Base-by-base conservation (phyloP, 2,888 invertebrate species). In the Agrochola litura region DNA sequence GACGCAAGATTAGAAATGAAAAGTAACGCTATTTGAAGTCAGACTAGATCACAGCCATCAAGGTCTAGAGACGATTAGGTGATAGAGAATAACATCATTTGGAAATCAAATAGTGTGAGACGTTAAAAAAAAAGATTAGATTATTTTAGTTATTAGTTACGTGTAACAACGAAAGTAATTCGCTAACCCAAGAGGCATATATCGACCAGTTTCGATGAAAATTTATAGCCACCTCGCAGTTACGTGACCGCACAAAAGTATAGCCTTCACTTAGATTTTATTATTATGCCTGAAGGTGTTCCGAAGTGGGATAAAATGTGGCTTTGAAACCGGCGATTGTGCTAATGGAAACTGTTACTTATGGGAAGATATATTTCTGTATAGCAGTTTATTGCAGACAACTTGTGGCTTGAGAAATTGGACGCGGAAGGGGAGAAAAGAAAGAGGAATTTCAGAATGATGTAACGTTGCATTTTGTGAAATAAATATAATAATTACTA, bases 221-320 rank as follows among this genome's bases (percentile, higher is more conserved):
- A 84, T 74, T 76, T 84, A 82, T 75, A 61, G 82, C 77, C 30
- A n/a, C 52, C 54, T 75, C 75, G 12, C n/a, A 56, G 70, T 72
- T 78, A 86, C 84, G 81, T 84, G 86, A 78, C 77, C 73, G 70
- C 30, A 81, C 66, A 80, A 79, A 81, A 86, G 86, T 84, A 79
- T 77, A 72, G 54, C 54, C 54, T 74, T 82, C 74, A 73, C 76
- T 82, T 81, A 81, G 70, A 77, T 86, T 86, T 80, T 84, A 80
- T 80, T 84, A 78, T 77, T 52, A 75, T 76, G 70, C 80, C 76
- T 76, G 46, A 46, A 84, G 74, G 80, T 83, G 73, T 76, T 79
- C 75, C 56, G 66, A 75, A 72, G 72, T 52, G 30, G 71, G 25
- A 85, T 78, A 67, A 63, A 83, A 77, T 67, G 64, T 14, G 69